Evolutionary conservation across 2,888 invertebrate genomes (phyloP).

Genomic region (Coenonympha arcania): DNA sequence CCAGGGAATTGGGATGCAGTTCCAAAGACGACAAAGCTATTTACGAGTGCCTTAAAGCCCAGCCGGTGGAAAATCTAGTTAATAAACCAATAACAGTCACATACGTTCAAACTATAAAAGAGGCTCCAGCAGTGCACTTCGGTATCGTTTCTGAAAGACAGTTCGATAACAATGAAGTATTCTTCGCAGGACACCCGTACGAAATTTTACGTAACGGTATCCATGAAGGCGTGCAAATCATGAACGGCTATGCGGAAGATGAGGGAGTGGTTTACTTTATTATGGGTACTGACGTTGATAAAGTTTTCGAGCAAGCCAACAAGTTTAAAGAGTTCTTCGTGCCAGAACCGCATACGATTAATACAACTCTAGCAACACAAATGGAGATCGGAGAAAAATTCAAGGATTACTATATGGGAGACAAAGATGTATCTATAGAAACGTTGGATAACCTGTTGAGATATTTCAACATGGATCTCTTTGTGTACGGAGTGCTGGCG

Average conservation of each 20-base stretch:
- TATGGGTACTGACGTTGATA: constrained; percentile 25
- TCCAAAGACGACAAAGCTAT: constrained; percentile 46
- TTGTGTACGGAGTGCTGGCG: constrained; percentile 30
- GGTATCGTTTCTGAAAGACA: constrained; percentile 37
- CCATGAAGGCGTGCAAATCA: constrained; percentile 75
- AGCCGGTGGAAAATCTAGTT: constrained; percentile 39
- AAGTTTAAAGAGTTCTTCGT: constrained; percentile 31
- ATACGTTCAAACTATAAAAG: constrained; percentile 6
- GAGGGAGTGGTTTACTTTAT: constrained; percentile 71
- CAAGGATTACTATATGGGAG: constrained; percentile 32
- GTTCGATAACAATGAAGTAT: constrained; percentile 38
- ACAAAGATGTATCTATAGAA: constrained; percentile 24
- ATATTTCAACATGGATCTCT: constrained; percentile 31
- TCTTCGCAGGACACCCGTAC: constrained; percentile 37
- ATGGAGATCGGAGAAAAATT: constrained; percentile 34
- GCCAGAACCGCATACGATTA: constrained; percentile 27
- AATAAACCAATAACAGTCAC: constrained; percentile 26
- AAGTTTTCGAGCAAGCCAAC: constrained; percentile 26
- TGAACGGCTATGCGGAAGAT: constrained; percentile 78
- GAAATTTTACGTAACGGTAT: constrained; percentile 61
- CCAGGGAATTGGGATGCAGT: constrained; percentile 41
- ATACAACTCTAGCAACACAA: constrained; percentile 29
- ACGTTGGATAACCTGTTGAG: constrained; percentile 30
- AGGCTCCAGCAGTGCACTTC: constrained; percentile 23
- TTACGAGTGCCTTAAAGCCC: constrained; percentile 43